Base-by-base conservation (phyloP, 2,797 vertebrate genomes). In the Sciurus carolinensis region DNA sequence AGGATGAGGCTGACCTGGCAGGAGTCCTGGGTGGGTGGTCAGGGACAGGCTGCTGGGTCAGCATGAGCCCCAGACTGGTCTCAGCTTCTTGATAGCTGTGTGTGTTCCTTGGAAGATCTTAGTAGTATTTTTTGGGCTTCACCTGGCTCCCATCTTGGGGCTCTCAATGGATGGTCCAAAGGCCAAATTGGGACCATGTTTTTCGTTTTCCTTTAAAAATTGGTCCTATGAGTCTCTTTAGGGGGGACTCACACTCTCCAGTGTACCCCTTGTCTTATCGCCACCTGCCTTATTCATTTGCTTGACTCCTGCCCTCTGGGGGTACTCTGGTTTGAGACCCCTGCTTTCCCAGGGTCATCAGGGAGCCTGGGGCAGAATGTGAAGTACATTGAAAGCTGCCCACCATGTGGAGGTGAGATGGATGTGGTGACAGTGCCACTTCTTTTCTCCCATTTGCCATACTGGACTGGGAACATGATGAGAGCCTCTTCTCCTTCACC, bases 121-220 rank as follows among this genome's bases (percentile, higher is more conserved):
- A 15, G 26, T 5, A 4, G 20, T n/a, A 18, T n/a, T 88, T 8
- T 1, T 4, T 50, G 47, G 39, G 54, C 11, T 36, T 15, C 11
- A 15, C 22, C 11, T n/a, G 20, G 59, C 20, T 93, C 7, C 39
- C 30, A 8, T 10, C 2, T 64, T 50, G 8, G n/a, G 67, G 30
- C 7, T 81, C 4, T 91, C n/a, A 42, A 66, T 88, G 0, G 33
- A n/a, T 26, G 28, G 10, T 15, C 33, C 12, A 20, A 73, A 17
- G 57, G 39, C 57, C 85, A 64, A 66, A 24, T 22, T 0, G 0
- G 6, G 42, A 26, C 57, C 50, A 7, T 9, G 1, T 62, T 28
- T 20, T 62, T 14, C 9, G 17, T 64, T 82, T 64, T 18, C 26
- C 42, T 26, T 39, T 30, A 22, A 17, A 17, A 30, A 52, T 2